Evolutionary conservation across 2,888 invertebrate species (phyloP), one percentile per base, ranked within the genome.

Genomic region (Bellardia pandia): DNA sequence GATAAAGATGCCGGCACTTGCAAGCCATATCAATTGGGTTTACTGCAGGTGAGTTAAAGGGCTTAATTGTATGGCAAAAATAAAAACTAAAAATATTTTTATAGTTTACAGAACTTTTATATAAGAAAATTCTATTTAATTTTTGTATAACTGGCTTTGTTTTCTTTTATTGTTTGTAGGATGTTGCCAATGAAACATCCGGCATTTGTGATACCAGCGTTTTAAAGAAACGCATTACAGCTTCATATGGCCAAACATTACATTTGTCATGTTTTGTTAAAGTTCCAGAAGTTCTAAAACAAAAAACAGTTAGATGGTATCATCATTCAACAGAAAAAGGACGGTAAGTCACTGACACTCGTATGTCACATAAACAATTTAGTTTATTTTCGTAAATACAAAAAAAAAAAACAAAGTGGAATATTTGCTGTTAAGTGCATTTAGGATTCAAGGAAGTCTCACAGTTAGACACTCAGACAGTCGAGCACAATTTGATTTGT

Each of bases 181-280:
- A 98, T 92, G 98, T 98, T 82, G 97, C 97, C 62, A 98, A 98
- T 92, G 97, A 96, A 91, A 98, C 98, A 40, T 96, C 97, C 0
- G 97, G 97, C 89, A 97, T 98, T 79, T 98, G 98, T 93, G 98
- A 98, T 92, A 97, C 97, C 62, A 98, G 97, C 89, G 97, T 98
- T 71, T 95, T 97, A 66, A 97, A 98, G 91, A 97, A 98, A 94
- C 96, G 96, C 90, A 96, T 98, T 91, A 96, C 97, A 0, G 98
- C 98, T 14, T 98, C 98, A 0, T 98, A 98, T 96, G 98, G 98
- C 14, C 98, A 98, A 94, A 98, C 98, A 90, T 95, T 98, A 87
- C 98, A 98, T 93, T 95, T 98, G 75, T 97, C 98, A 79, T 98
- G 98, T 93, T 98, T 98, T 93, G 96, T 98, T 84, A 97, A 97